Base-by-base conservation (phyloP, 2,797 vertebrate genomes). In the Galagoides demidoff region DNA sequence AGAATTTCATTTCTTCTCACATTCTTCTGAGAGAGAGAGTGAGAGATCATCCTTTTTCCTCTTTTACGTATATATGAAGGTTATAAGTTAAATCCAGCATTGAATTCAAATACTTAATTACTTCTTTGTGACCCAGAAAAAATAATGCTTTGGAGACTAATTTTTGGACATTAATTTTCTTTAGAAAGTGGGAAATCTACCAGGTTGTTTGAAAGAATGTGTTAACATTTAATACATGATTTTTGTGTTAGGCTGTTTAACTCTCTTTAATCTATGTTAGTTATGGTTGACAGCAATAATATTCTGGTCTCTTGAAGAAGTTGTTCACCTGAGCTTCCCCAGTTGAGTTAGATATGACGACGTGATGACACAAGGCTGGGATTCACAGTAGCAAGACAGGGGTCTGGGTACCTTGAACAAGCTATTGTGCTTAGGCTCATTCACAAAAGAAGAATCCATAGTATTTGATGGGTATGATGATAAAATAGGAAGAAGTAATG, bases 301-400 rank as follows among this genome's bases (percentile, higher is more conserved):
- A 64, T 10, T 89, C 27, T 74, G n/a, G 7, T 86, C 23, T 90
- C 87, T 87, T 90, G 92, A 85, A 93, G 90, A 92, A 70, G 20
- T 43, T 27, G 76, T 59, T 71, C 22, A n/a, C 37, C 31, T 79
- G 61, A 79, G 83, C 77, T 76, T 39, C 55, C 19, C 34, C 37
- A 88, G 0, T 2, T 73, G 20, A 61, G 71, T 87, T 76, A 73
- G 49, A 79, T 17, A 10, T 37, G 57, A 34, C 59, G 43, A 34
- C 57, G 31, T 27, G 16, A 78, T 90, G 34, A 45, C 31, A 63
- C 1, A 23, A 7, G 57, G 64, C 76, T 23, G 27, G 0, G 20
- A 57, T 83, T 81, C 57, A 66, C 0, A 71, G 8, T 11, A 83
- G 31, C 34, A 34, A 57, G 6, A 45, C 7, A 92, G 12, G 12